Percentiles rank a stretch among this genome's conserved stretches.
These are phyloP conservation scores for Stylophora pistillata DNA, from an alignment of 64 coral and sea anemone species.

Conservation along the genomic window DNA sequence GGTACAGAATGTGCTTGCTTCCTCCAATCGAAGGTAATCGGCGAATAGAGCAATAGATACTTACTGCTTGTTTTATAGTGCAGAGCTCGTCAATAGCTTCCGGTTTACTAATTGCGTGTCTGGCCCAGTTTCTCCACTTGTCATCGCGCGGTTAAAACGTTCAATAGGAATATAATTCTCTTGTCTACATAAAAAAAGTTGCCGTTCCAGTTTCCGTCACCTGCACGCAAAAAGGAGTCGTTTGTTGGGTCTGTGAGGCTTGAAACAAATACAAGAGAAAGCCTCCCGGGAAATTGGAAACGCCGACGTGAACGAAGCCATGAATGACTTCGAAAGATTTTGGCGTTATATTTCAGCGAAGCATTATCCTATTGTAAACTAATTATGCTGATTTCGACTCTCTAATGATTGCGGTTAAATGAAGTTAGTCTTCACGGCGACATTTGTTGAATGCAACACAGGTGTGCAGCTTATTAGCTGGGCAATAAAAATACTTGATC, in stretches of 20 bases:
- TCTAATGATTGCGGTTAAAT: constrained; percentile 14
- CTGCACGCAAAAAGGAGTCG: background rate
- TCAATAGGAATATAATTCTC: constrained; percentile 11
- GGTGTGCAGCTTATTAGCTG: constrained; percentile 3
- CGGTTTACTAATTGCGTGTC: constrained; percentile 31
- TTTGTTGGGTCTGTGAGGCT: background rate
- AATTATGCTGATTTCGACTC: constrained; percentile 11
- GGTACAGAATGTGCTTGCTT: background rate
- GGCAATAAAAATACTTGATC: constrained; percentile 1
- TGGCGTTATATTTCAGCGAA: background rate
- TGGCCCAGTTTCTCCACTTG: background rate
- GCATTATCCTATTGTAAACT: background rate
- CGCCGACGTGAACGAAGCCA: background rate
- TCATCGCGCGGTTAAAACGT: background rate
- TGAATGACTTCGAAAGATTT: background rate
- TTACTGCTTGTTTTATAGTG: constrained; percentile 36
- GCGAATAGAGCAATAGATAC: background rate
- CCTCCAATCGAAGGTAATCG: background rate
- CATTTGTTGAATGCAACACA: background rate
- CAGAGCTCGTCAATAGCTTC: background rate
- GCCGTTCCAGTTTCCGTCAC: background rate
- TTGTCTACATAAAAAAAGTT: background rate
- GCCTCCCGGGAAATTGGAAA: background rate
- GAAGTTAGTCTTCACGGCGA: constrained; percentile 17
- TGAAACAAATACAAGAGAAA: background rate